These are phyloP conservation scores for Metaphire vulgaris DNA, from an alignment of 1,140 invertebrate species.

Conservation along the genomic window DNA sequence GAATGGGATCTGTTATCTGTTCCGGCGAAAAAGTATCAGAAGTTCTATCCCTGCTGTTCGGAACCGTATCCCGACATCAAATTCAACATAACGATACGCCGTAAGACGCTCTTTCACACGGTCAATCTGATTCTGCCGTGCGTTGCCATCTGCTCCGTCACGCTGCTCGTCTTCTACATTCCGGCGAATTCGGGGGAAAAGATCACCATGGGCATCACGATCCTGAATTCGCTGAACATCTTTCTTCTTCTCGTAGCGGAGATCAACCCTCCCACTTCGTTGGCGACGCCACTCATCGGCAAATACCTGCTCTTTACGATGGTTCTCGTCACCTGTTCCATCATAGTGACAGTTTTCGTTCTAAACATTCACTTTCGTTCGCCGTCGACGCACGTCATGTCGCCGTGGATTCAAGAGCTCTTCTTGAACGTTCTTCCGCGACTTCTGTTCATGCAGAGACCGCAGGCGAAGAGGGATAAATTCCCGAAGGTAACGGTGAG, in stretches of 20 bases:
- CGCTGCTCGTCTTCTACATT: constrained; percentile 53
- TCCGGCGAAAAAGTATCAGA: constrained; percentile 56
- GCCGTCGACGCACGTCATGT: constrained; percentile 51
- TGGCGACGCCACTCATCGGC: constrained; percentile 51
- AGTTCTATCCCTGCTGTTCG: constrained; percentile 69
- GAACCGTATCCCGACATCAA: constrained; percentile 95
- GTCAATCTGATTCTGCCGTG: constrained; percentile 53
- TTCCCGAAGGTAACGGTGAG: constrained; percentile 59
- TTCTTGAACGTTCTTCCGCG: constrained; percentile 51
- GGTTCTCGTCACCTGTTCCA: constrained; percentile 52
- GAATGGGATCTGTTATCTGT: constrained; percentile 99
- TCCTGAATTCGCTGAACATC: constrained; percentile 51
- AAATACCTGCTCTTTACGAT: constrained; percentile 53
- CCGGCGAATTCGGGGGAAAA: constrained; percentile 53
- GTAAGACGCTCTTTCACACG: constrained; percentile 52
- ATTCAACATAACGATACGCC: constrained; percentile 93
- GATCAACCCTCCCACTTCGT: constrained; percentile 51
- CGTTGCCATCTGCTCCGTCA: constrained; percentile 54
- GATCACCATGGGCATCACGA: constrained; percentile 51
- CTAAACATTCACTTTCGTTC: constrained; percentile 49
- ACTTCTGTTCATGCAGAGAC: constrained; percentile 49
- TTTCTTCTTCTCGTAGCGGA: constrained; percentile 52
- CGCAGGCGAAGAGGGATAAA: constrained; percentile 31
- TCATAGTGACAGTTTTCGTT: constrained; percentile 50
- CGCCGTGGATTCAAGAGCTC: constrained; percentile 47